Conservation (phyloP, 1,140 invertebrate species). For the Bacillus rossius region DNA sequence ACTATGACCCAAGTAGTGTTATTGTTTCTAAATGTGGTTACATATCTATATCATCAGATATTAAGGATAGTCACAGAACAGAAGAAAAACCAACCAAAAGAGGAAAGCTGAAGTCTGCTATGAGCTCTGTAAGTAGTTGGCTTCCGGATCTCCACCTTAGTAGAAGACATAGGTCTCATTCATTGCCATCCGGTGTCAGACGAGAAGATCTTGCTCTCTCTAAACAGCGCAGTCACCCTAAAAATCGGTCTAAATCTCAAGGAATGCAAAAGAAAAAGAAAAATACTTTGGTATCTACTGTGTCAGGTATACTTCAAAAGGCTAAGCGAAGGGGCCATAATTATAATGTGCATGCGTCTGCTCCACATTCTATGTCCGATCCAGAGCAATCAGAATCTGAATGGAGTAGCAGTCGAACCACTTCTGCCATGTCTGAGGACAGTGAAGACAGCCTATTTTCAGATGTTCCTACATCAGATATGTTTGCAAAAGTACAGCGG, state of each 20-base stretch:
- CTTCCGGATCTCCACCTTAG: constrained; percentile 73
- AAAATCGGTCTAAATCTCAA: constrained; percentile 3
- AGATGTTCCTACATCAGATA: constrained; percentile 53
- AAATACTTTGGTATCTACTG: constrained; percentile 68
- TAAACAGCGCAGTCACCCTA: constrained; percentile 9
- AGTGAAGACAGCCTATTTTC: constrained; percentile 62
- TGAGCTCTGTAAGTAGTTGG: constrained; percentile 74
- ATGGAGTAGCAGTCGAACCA: constrained; percentile 45
- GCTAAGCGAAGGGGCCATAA: constrained; percentile 57
- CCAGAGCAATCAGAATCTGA: constrained; percentile 73
- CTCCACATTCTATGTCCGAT: constrained; percentile 60
- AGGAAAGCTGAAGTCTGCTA: constrained; percentile 67
- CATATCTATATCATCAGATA: constrained; percentile 64
- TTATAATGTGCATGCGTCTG: constrained; percentile 33
- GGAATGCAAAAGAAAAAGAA: constrained; percentile 59
- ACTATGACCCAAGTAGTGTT: constrained; percentile 50
- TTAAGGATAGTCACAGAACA: constrained; percentile 47
- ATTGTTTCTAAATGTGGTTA: constrained; percentile 80
- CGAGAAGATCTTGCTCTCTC: constrained; percentile 47
- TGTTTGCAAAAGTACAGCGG: constrained; percentile 53
- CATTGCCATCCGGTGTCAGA: constrained; percentile 64
- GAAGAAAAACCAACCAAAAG: constrained; percentile 59
- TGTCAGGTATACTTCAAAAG: constrained; percentile 74
- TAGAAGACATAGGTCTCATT: constrained; percentile 72
- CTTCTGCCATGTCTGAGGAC: constrained; percentile 52